Conservation (phyloP, 2,113 vertebrate genomes). For the Zosterops japonicus region DNA sequence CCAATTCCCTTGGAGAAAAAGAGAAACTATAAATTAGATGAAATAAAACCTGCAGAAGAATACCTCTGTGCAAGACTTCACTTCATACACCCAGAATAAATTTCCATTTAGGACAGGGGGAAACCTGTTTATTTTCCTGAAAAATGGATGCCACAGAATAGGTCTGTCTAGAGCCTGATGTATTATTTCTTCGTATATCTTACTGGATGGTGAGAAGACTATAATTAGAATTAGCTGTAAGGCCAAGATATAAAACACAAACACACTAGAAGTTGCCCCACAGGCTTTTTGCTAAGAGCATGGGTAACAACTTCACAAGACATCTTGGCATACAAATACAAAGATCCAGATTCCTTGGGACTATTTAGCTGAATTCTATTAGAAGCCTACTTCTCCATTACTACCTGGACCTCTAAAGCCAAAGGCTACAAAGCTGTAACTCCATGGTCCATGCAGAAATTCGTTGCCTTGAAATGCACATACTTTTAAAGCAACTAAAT, state of each 20-base stretch:
- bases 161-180: not conserved
- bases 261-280: not conserved
- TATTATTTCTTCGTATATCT: not conserved
- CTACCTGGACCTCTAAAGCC: not conserved
- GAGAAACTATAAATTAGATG: slow-evolving; percentile 38
- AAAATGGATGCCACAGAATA: not conserved
- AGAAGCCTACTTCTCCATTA: not conserved
- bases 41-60: slow-evolving; percentile 16
- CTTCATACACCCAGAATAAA: slow-evolving; percentile 41
- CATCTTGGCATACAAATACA: not conserved
- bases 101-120: not conserved
- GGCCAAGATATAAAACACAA: not conserved
- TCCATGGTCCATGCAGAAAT: not conserved
- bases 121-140: slow-evolving; percentile 12
- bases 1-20: not conserved
- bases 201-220: not conserved
- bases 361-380: not conserved
- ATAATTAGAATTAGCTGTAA: not conserved
- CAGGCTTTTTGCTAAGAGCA: not conserved
- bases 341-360: not conserved
- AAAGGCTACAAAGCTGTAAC: not conserved
- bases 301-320: not conserved
- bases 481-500: not conserved
- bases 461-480: not conserved
- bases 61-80: slow-evolving; percentile 3